Evolutionary conservation across 1,140 invertebrate genomes (phyloP).

Genomic region (Neodiprion lecontei): DNA sequence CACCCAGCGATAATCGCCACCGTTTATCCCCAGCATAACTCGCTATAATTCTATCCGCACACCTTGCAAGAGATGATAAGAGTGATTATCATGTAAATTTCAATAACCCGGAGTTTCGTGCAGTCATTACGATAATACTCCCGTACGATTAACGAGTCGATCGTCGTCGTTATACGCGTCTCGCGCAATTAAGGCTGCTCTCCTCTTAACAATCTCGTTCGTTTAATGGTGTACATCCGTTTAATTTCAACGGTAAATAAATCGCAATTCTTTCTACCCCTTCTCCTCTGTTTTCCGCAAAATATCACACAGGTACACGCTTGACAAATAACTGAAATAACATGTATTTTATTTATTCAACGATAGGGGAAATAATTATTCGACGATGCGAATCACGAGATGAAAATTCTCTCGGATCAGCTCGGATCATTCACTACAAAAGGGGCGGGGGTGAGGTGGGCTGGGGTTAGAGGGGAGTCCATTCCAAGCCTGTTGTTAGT

Average conservation of each 20-base stretch:
- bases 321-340: too few relatives aligned
- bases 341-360: too few relatives aligned
- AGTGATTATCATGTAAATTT: slow-evolving; percentile 3
- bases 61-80: background rate
- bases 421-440: too few relatives aligned
- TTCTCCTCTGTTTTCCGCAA: too few relatives aligned
- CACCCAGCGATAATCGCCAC: background rate
- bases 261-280: too few relatives aligned
- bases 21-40: background rate
- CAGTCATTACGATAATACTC: background rate
- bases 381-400: too few relatives aligned
- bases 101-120: background rate
- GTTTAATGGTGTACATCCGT: background rate
- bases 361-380: too few relatives aligned
- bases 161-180: too few relatives aligned
- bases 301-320: too few relatives aligned
- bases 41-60: slow-evolving; percentile 1
- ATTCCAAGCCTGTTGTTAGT: slow-evolving; percentile 10
- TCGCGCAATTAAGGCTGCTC: background rate
- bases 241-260: background rate
- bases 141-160: background rate
- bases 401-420: too few relatives aligned
- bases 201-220: background rate
- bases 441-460: too few relatives aligned
- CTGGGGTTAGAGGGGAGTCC: background rate